Conservation (phyloP, 2,888 invertebrate genomes). For the Mimachlamys varia region DNA sequence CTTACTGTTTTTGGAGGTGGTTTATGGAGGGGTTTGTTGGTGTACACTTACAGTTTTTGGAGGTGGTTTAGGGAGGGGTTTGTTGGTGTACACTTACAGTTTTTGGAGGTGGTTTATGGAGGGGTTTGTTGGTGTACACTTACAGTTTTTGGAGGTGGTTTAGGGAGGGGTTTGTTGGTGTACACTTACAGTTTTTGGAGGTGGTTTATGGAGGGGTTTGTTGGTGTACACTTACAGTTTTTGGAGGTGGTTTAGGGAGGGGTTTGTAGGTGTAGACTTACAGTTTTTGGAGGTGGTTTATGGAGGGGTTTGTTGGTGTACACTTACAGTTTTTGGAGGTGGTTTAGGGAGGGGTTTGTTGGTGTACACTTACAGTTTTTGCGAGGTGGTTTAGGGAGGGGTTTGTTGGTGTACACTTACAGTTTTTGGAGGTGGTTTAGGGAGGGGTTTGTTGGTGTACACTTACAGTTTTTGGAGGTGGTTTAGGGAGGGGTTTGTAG, state of each 20-base stretch:
- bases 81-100: background rate
- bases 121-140: background rate
- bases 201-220: background rate
- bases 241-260: background rate
- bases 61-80: background rate
- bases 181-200: conserved; percentile 18
- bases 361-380: background rate
- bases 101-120: conserved; percentile 1
- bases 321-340: conserved; percentile 10
- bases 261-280: background rate
- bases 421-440: background rate
- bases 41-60: conserved; percentile 9
- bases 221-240: background rate
- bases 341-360: background rate
- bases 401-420: background rate
- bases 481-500: background rate
- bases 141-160: conserved; percentile 5
- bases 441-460: background rate
- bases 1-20: conserved; percentile 5
- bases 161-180: background rate
- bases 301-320: background rate
- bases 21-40: background rate
- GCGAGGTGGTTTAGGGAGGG: background rate
- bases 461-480: conserved; percentile 13
- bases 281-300: background rate